Conservation (phyloP, 2,888 invertebrate genomes). For the Ornithoptera alexandrae region DNA sequence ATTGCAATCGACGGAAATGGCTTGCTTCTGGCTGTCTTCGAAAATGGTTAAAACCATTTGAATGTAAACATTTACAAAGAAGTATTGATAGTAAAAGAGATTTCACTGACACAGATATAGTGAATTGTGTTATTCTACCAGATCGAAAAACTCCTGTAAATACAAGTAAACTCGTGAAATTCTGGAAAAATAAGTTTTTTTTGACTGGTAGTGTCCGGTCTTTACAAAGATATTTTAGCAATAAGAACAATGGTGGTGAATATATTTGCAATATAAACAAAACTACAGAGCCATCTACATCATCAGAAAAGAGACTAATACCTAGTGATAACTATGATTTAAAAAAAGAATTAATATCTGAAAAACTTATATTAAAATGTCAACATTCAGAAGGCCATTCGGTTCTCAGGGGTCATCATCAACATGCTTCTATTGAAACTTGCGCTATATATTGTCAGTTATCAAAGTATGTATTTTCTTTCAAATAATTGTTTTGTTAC, state of each 20-base stretch:
- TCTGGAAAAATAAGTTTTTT: conserved; percentile 74
- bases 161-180: conserved; percentile 70
- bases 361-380: conserved; percentile 59
- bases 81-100: conserved; percentile 70
- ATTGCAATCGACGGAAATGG: conserved; percentile 74
- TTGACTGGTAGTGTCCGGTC: conserved; percentile 70
- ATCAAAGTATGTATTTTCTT: conserved; percentile 59
- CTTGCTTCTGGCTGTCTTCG: conserved; percentile 71
- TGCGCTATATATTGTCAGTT: conserved; percentile 75
- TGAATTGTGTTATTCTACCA: conserved; percentile 65
- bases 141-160: conserved; percentile 63
- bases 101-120: conserved; percentile 64
- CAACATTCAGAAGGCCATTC: conserved; percentile 71
- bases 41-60: conserved; percentile 73
- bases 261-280: conserved; percentile 59
- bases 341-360: conserved; percentile 53
- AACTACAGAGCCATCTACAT: conserved; percentile 55
- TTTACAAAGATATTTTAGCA: conserved; percentile 69
- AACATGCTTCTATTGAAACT: conserved; percentile 68
- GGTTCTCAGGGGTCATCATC: conserved; percentile 69
- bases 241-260: conserved; percentile 57
- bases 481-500: too few relatives aligned
- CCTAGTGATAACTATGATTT: conserved; percentile 45
- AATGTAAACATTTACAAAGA: conserved; percentile 76
- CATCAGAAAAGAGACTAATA: conserved; percentile 51